Conservation (phyloP, 2,113 vertebrate species). For the Sialia sialis region DNA sequence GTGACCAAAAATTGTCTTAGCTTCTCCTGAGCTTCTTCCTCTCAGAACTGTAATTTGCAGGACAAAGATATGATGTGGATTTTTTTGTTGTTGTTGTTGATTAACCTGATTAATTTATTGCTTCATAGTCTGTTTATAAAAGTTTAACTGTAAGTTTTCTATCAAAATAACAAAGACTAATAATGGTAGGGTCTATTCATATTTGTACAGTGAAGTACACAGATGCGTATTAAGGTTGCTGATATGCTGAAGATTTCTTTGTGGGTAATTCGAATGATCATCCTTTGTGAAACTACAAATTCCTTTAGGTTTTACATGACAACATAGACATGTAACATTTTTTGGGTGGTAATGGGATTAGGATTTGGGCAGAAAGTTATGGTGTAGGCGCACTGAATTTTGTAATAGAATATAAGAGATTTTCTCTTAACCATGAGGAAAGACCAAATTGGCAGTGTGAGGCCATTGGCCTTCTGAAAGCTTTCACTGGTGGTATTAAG, state of each 20-base stretch:
- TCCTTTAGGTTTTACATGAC: neutral
- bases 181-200: neutral
- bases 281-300: neutral
- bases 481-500: neutral
- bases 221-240: neutral
- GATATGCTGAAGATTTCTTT: neutral
- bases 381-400: neutral
- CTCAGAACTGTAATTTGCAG: neutral
- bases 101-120: neutral
- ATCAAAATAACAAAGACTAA: neutral
- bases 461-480: neutral
- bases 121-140: neutral
- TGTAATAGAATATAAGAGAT: neutral
- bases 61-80: neutral
- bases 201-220: fast-evolving
- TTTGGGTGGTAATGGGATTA: neutral
- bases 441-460: neutral
- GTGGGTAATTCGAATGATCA: neutral
- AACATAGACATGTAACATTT: neutral
- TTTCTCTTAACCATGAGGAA: neutral
- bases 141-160: neutral
- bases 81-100: neutral
- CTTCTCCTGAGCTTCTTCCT: neutral
- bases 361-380: neutral
- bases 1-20: neutral